Evolutionary conservation across 2,888 invertebrate species (phyloP).

Genomic region (Drosophila anomalata): DNA sequence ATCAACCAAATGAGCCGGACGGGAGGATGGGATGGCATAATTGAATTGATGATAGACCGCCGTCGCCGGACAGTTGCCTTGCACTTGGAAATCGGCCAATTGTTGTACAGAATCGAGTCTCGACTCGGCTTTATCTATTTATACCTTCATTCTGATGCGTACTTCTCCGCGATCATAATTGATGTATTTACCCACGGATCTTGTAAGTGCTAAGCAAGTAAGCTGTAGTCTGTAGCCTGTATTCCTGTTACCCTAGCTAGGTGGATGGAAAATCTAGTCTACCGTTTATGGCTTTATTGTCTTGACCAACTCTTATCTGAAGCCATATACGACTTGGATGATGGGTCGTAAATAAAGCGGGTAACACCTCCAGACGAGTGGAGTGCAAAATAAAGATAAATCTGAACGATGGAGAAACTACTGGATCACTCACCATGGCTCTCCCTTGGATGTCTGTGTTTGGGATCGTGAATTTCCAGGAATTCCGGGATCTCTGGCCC

Average conservation of each 20-base stretch:
- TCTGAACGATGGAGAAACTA: too few relatives aligned
- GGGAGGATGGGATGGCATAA: conserved; percentile 45
- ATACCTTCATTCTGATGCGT: conserved; percentile 21
- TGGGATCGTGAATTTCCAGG: conserved; percentile 83
- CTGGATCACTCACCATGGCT: conserved; percentile 80
- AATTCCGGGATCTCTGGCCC: conserved; percentile 60
- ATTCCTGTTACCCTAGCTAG: conserved; percentile 33
- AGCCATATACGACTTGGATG: not conserved
- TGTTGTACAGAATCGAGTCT: conserved; percentile 30
- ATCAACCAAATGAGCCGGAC: conserved; percentile 42
- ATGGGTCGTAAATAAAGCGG: conserved; percentile 5
- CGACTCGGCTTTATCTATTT: conserved; percentile 15
- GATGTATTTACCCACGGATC: conserved; percentile 13
- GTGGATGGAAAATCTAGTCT: conserved; percentile 1
- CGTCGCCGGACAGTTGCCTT: conserved; percentile 45
- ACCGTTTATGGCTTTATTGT: conserved; percentile 22
- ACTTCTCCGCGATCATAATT: conserved; percentile 13
- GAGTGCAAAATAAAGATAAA: conserved; percentile 20
- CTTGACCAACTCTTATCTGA: not conserved
- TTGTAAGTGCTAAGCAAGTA: not conserved
- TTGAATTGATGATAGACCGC: conserved; percentile 38
- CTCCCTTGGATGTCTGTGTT: conserved; percentile 82
- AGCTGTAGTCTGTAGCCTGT: not conserved
- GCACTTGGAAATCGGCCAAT: conserved; percentile 57
- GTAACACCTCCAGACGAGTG: not conserved